A percentile compares a stretch with the other conserved stretches of the same genome.
These are phyloP conservation scores for Lithosia quadra DNA, from an alignment of 2,888 invertebrate species.

Conservation along the genomic window DNA sequence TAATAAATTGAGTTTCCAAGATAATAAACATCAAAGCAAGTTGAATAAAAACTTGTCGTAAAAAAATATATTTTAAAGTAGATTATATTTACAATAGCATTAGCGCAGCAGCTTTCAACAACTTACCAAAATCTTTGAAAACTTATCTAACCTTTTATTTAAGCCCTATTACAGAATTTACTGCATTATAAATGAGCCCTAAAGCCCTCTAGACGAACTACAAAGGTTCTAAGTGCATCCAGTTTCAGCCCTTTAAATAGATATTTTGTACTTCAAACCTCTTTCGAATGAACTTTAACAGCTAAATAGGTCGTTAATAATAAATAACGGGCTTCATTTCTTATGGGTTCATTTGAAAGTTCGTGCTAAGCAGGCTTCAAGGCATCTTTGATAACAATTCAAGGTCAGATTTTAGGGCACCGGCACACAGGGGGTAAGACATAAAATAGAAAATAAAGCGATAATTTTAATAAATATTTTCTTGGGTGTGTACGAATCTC, in stretches of 20 bases:
- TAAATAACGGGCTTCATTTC: background rate
- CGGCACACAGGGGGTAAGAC: background rate
- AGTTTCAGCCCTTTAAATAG: background rate
- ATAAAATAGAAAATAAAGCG: no score
- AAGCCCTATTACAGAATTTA: background rate
- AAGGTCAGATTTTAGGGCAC: background rate
- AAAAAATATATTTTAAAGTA: no score
- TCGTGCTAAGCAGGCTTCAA: background rate
- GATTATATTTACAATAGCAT: no score
- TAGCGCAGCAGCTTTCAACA: no score
- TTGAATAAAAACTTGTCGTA: no score
- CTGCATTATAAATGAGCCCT: slow-evolving; percentile 6
- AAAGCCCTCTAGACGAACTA: slow-evolving; percentile 19
- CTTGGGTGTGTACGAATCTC: no score
- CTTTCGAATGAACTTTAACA: background rate
- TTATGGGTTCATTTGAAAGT: background rate
- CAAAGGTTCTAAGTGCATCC: slow-evolving; percentile 7
- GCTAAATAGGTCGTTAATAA: slow-evolving; percentile 4
- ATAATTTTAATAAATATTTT: no score
- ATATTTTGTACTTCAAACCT: background rate
- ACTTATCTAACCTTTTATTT: background rate
- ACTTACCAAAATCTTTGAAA: background rate
- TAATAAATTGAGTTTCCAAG: no score
- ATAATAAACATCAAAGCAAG: no score
- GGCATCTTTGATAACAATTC: background rate